Base-by-base conservation (phyloP, 2,888 invertebrate genomes). In the Philereme transversata region DNA sequence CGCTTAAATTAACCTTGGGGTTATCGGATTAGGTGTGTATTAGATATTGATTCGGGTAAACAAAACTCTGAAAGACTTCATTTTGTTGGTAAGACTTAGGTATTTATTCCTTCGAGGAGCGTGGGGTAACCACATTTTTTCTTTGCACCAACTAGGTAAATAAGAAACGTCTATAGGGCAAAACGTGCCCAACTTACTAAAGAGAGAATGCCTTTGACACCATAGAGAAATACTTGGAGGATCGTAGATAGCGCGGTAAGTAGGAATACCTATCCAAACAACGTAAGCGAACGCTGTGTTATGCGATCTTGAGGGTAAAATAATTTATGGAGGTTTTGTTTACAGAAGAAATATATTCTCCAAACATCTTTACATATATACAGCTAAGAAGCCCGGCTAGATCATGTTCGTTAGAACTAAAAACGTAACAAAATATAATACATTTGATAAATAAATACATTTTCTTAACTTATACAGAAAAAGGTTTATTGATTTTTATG, bases 191-290 rank as follows among this genome's bases (percentile, higher is more conserved):
- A 63, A 78, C 60, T 74, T 74, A 49, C 66, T 61, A 67, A 75
- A 62, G 34, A 67, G 69, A 72, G 77, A 80, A 83, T 82, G 76
- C 70, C 78, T 84, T 83, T 86, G 82, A 79, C 74, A 74, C 69
- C 64, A 72, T 70, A 70, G 67, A 67, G 69, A 70, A 74, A 74
- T 74, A 76, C 72, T 75, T 73, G 59, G 61, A 62, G 61, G 57
- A 68, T 62, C 62, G 57, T 71, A 62, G 64, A 67, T 68, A 69
- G 63, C 43, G 49, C 33, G 62, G 62, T 61, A 61, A 57, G 65
- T 69, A 68, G 66, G 56, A 70, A 73, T 65, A 68, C 64, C 61
- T 70, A 69, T 65, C 60, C 67, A 68, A 77, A 75, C 68, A 78
- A 74, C 74, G 69, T 69, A 53, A 65, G 68, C 51, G 58, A 55